Percentiles rank a stretch among this genome's conserved stretches.
phyloP scores from a whole-genome alignment of 2,113 vertebrate genomes.

The Rhinoptilus africanus region DNA sequence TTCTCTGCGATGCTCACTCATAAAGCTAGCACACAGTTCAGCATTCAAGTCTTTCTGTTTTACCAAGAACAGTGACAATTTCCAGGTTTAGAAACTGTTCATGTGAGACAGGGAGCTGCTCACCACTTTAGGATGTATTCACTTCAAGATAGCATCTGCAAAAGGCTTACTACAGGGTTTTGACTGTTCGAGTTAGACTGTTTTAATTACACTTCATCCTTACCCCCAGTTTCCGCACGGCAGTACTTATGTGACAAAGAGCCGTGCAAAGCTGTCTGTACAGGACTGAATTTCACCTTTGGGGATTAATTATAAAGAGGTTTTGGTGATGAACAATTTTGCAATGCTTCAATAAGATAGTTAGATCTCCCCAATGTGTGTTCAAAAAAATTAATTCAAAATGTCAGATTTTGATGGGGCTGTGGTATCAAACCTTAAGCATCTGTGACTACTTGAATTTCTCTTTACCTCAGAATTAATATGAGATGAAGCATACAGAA shows the following conservation, averaged over 20 bases:
- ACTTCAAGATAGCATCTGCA: neutral
- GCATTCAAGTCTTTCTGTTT: neutral
- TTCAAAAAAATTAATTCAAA: slow-evolving; percentile 11
- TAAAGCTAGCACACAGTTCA: neutral
- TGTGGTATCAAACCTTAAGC: neutral
- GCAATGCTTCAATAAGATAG: neutral
- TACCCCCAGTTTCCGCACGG: neutral
- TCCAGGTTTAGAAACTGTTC: neutral
- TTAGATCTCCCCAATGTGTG: neutral
- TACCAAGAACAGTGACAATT: neutral
- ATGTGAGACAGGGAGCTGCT: neutral
- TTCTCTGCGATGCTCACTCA: neutral
- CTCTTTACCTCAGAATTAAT: neutral
- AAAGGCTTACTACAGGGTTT: neutral
- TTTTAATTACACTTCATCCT: slow-evolving; percentile 1
- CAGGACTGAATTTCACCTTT: slow-evolving; percentile 21
- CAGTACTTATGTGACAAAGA: neutral
- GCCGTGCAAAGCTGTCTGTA: neutral
- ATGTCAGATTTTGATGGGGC: neutral
- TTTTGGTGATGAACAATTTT: slow-evolving; percentile 20
- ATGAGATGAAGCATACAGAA: neutral
- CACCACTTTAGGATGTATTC: neutral
- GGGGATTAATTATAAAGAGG: slow-evolving; percentile 42
- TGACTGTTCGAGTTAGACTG: neutral
- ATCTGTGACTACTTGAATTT: neutral